Evolutionary conservation across 2,113 vertebrate species (phyloP).

Genomic region (Telmatochromis sp.): DNA sequence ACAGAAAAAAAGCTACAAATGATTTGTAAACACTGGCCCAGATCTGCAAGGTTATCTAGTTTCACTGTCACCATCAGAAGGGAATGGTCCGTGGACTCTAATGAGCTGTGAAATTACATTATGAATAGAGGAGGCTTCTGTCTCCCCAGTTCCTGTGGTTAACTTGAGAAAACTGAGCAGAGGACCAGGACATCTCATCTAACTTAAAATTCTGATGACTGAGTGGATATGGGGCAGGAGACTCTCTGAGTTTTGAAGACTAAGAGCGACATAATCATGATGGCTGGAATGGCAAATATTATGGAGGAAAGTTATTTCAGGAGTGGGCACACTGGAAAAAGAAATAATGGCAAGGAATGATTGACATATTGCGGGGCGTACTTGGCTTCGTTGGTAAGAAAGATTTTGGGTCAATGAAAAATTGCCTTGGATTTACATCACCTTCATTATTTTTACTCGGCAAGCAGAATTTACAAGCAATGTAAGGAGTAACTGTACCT

Average conservation of each 20-base stretch:
- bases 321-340: slow-evolving; percentile 17
- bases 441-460: slow-evolving; percentile 50
- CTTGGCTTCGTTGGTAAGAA: not conserved
- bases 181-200: slow-evolving; percentile 39
- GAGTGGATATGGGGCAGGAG: slow-evolving; percentile 3
- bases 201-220: slow-evolving; percentile 34
- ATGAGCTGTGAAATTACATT: slow-evolving; percentile 73
- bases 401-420: slow-evolving; percentile 17
- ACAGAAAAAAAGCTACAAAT: not conserved
- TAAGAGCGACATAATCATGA: slow-evolving; percentile 31
- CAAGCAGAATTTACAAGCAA: slow-evolving; percentile 3
- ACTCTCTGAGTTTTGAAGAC: slow-evolving; percentile 15
- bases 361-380: slow-evolving; percentile 31
- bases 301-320: slow-evolving; percentile 45
- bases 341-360: slow-evolving; percentile 51
- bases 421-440: slow-evolving; percentile 48
- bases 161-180: slow-evolving; percentile 26
- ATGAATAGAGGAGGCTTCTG: slow-evolving; percentile 34
- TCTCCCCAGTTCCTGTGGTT: slow-evolving; percentile 41
- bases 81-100: slow-evolving; percentile 49
- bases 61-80: slow-evolving; percentile 48
- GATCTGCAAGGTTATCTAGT: slow-evolving; percentile 43
- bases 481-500: slow-evolving; percentile 14
- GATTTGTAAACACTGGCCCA: slow-evolving; percentile 31
- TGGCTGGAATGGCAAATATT: slow-evolving; percentile 22